These are phyloP conservation scores for Mycalesis mineus DNA, from an alignment of 2,888 invertebrate species.

Conservation along the genomic window DNA sequence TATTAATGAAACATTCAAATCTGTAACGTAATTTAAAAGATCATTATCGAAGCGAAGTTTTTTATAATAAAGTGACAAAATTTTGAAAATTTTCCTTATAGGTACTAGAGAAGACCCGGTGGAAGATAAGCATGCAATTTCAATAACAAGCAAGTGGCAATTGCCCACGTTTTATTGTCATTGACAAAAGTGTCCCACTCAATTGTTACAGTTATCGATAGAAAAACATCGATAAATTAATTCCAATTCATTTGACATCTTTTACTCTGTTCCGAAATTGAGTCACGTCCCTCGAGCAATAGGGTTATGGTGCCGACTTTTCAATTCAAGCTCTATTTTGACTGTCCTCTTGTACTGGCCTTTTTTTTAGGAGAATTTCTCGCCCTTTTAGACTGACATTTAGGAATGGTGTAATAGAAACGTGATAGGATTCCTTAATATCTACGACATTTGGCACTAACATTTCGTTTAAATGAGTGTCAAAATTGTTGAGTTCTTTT, in stretches of 20 bases:
- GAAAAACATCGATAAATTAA: slow-evolving; percentile 16
- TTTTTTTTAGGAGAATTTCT: slow-evolving; percentile 14
- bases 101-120: background rate
- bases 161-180: background rate
- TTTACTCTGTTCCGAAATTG: slow-evolving; percentile 12
- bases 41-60: too few species aligned
- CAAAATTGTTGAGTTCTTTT: background rate
- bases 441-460: slow-evolving; percentile 20
- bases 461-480: slow-evolving; percentile 4
- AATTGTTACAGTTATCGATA: slow-evolving; percentile 12
- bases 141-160: background rate
- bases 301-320: slow-evolving; percentile 15
- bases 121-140: background rate
- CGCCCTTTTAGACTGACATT: slow-evolving; percentile 28
- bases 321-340: background rate
- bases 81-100: too few species aligned
- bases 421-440: slow-evolving; percentile 30
- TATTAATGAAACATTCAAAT: too few species aligned
- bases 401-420: slow-evolving; percentile 21
- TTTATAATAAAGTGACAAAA: too few species aligned
- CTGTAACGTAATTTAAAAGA: too few species aligned
- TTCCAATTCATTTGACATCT: slow-evolving; percentile 4
- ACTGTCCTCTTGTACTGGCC: slow-evolving; percentile 8
- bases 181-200: slow-evolving; percentile 1
- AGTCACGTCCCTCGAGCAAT: slow-evolving; percentile 22